phyloP scores from a whole-genome alignment of 2,888 invertebrate genomes.

The Pseudoips prasinana region DNA sequence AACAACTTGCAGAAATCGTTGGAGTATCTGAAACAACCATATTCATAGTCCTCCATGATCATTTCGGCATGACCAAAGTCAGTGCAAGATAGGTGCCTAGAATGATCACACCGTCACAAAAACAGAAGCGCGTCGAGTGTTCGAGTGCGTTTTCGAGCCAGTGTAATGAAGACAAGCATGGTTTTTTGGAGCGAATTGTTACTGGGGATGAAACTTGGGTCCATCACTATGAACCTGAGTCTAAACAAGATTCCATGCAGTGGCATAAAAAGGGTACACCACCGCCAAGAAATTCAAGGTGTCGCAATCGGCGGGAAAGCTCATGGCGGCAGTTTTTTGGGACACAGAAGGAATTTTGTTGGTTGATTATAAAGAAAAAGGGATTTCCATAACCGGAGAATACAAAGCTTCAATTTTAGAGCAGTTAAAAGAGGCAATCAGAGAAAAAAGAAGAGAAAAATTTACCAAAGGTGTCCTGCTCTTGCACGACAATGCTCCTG shows the following conservation, averaged over 20 bases:
- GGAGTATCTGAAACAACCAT: conserved; percentile 13
- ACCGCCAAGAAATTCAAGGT: too few species aligned
- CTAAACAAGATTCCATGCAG: conserved; percentile 5
- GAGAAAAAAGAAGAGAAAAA: conserved; percentile 1
- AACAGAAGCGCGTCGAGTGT: too few species aligned
- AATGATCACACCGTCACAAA: conserved; percentile 13
- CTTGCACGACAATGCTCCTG: conserved; percentile 4
- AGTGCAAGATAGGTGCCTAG: conserved; percentile 12
- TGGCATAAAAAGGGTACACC: background rate
- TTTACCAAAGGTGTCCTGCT: background rate
- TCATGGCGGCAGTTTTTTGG: background rate
- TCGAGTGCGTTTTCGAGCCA: too few species aligned
- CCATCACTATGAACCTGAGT: conserved; percentile 23
- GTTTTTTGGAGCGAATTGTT: background rate
- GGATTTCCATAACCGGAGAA: background rate
- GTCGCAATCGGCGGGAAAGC: too few species aligned
- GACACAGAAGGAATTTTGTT: background rate
- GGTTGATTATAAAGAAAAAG: background rate
- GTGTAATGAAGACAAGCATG: too few species aligned
- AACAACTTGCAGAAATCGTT: conserved; percentile 10
- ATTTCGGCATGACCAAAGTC: conserved; percentile 26
- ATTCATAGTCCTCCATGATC: conserved; percentile 17
- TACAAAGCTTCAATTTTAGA: background rate
- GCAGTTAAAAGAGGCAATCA: background rate
- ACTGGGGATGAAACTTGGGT: conserved; percentile 25